A percentile compares a stretch with the other conserved stretches of the same genome.
phyloP scores from a whole-genome alignment of 1,140 invertebrate species.

The Musca domestica region DNA sequence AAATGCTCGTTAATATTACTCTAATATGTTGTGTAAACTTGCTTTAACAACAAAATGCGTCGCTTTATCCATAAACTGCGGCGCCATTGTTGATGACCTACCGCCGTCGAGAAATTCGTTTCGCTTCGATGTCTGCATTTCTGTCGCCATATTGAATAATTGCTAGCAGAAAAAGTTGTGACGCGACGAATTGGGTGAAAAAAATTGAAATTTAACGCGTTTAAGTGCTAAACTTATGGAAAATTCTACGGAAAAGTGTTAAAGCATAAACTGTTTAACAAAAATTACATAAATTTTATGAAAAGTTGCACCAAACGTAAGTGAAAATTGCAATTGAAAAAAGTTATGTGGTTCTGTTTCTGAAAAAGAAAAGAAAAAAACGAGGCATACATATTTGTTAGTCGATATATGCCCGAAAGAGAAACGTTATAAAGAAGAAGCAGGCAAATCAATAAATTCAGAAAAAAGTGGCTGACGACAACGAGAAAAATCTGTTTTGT shows the following conservation, averaged over 20 bases:
- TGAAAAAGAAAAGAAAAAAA: conserved; percentile 21
- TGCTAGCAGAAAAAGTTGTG: conserved; percentile 14
- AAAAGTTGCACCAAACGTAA: conserved; percentile 31
- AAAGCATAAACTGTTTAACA: conserved; percentile 38
- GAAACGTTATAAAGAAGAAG: conserved; percentile 7
- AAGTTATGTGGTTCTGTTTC: conserved; percentile 12
- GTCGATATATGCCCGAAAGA: background rate
- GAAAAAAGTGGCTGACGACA: conserved; percentile 22
- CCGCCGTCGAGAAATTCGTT: too few relatives aligned
- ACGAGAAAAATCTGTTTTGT: conserved; percentile 13
- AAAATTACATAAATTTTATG: conserved; percentile 32
- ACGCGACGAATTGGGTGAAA: conserved; percentile 33
- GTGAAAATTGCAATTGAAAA: conserved; percentile 34
- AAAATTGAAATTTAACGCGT: conserved; percentile 36
- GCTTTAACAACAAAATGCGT: too few relatives aligned
- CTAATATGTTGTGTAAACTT: too few relatives aligned
- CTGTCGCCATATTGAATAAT: conserved; percentile 39
- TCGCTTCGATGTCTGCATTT: too few relatives aligned
- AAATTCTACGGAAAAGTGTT: conserved; percentile 41
- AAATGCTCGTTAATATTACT: too few relatives aligned
- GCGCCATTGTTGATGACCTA: too few relatives aligned
- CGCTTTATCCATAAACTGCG: too few relatives aligned
- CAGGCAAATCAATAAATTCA: conserved; percentile 7
- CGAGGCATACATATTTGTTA: background rate
- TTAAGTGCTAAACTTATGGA: conserved; percentile 34